Evolutionary conservation across 2,888 invertebrate species (phyloP).

Genomic region (Rhamnusium bicolor): DNA sequence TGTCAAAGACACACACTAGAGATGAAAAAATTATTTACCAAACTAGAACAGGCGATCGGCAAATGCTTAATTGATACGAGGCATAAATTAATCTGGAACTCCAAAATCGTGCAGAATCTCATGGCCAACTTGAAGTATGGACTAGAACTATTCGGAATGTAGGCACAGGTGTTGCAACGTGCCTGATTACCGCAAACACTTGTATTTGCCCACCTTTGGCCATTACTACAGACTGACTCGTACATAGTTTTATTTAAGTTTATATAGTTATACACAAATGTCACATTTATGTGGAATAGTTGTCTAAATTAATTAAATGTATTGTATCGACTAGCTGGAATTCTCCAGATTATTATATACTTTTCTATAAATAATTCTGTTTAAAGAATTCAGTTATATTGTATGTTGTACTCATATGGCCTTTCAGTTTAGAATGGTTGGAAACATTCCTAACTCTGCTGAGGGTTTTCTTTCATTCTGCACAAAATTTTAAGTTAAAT

Average conservation of each 20-base stretch:
- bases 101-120: slow-evolving; percentile 25
- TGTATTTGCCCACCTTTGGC: slow-evolving; percentile 45
- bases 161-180: slow-evolving; percentile 62
- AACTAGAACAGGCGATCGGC: background rate
- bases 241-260: background rate
- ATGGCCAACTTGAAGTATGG: slow-evolving; percentile 29
- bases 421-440: no score
- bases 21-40: background rate
- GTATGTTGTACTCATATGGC: no score
- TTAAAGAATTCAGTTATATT: no score
- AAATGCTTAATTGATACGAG: background rate
- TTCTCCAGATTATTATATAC: no score
- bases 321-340: no score
- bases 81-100: slow-evolving; percentile 16
- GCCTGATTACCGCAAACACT: slow-evolving; percentile 62
- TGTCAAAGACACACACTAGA: no score
- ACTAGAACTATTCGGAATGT: slow-evolving; percentile 56
- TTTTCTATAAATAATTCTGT: no score
- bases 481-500: no score
- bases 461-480: no score
- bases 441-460: no score
- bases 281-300: background rate
- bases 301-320: background rate
- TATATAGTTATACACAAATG: background rate
- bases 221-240: background rate